A percentile compares a stretch with the other conserved stretches of the same genome.
phyloP scores from a whole-genome alignment of 2,113 vertebrate species.

The Sphaerodactylus townsendi region DNA sequence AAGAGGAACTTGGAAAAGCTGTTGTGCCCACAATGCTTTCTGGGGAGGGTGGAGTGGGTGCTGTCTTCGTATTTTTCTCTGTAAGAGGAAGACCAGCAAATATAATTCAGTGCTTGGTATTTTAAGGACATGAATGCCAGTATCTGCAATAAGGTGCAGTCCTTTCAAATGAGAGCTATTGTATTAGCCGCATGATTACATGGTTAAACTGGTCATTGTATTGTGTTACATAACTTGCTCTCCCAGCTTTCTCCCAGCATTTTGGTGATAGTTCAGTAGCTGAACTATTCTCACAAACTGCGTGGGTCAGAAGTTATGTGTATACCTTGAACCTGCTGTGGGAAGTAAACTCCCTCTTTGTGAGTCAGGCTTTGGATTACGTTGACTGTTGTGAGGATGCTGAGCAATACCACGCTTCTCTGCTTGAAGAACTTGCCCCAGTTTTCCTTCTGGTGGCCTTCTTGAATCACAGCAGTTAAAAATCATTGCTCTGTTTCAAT shows the following conservation, averaged over 20 bases:
- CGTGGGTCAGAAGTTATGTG: background rate
- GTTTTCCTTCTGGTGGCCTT: background rate
- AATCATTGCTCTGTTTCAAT: background rate
- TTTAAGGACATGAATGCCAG: background rate
- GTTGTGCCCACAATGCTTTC: background rate
- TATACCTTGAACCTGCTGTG: background rate
- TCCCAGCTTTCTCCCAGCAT: background rate
- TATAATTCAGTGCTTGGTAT: background rate
- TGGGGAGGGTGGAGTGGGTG: background rate
- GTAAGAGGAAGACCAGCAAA: background rate
- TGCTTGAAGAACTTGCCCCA: background rate
- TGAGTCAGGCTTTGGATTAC: background rate
- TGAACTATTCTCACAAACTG: background rate
- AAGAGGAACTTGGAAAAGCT: background rate
- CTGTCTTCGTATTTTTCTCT: too few relatives aligned
- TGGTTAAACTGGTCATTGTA: background rate
- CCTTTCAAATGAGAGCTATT: background rate
- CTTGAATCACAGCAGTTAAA: background rate
- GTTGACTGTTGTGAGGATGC: background rate
- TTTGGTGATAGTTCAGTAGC: background rate
- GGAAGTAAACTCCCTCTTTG: background rate
- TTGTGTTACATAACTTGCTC: background rate
- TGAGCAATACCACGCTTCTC: background rate
- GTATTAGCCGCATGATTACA: background rate
- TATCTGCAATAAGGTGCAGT: background rate